phyloP scores from a whole-genome alignment of 2,113 vertebrate genomes.

The Ploceus nigricollis region DNA sequence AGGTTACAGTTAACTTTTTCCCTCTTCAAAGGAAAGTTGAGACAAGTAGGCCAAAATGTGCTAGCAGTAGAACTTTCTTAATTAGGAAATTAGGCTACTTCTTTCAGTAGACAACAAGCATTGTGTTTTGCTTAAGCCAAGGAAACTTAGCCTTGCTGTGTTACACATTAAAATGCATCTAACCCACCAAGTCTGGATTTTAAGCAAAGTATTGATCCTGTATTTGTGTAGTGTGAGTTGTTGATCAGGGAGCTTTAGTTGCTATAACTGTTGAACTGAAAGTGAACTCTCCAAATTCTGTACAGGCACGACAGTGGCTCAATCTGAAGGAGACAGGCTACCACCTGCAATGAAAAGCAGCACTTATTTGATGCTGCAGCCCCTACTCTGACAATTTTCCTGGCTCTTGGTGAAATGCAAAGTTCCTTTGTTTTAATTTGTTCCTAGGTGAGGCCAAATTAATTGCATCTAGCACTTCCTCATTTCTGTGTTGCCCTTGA shows the following conservation, averaged over 20 bases:
- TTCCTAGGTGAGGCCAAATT: neutral
- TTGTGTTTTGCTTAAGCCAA: neutral
- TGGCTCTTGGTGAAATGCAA: neutral
- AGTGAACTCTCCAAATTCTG: neutral
- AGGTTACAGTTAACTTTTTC: constrained; percentile 64
- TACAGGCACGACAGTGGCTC: neutral
- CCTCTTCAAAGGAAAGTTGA: constrained; percentile 1
- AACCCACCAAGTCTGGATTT: neutral
- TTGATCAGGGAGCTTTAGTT: neutral
- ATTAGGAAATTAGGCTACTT: constrained; percentile 50
- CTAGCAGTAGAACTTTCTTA: constrained; percentile 20
- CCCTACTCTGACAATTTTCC: neutral
- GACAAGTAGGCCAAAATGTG: constrained; percentile 70
- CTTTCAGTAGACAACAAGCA: neutral
- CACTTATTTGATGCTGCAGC: neutral
- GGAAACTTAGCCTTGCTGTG: neutral
- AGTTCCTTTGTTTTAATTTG: neutral
- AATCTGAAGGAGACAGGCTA: neutral
- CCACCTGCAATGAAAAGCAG: neutral
- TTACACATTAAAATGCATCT: neutral
- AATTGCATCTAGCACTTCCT: neutral
- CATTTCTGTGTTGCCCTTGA: neutral
- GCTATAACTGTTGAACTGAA: neutral
- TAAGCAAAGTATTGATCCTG: neutral
- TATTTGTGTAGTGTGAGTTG: neutral